phyloP scores from a whole-genome alignment of 1,140 invertebrate genomes.

The Diuraphis noxia region DNA sequence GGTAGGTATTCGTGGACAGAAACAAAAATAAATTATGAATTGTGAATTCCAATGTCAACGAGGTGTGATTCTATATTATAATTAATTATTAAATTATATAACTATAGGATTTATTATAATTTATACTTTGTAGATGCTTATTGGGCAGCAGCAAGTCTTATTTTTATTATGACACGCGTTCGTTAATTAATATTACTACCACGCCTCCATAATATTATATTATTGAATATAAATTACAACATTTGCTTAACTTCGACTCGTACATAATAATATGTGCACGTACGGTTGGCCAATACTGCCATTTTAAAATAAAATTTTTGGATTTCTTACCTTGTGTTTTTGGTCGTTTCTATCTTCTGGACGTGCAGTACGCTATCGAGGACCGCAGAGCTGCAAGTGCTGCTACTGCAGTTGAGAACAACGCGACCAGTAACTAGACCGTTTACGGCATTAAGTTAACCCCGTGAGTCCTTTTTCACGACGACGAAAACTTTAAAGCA shows the following conservation, averaged over 20 bases:
- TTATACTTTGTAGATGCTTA: neutral
- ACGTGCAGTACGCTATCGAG: neutral
- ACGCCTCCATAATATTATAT: neutral
- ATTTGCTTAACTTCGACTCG: neutral
- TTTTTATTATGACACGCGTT: neutral
- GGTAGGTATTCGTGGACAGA: neutral
- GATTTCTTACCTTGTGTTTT: neutral
- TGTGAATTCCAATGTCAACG: neutral
- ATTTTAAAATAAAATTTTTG: neutral
- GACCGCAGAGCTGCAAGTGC: neutral
- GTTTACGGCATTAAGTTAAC: conserved; percentile 23
- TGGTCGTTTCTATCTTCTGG: neutral
- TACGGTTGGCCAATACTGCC: neutral
- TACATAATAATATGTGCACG: neutral
- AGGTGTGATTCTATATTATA: neutral
- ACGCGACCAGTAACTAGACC: neutral
- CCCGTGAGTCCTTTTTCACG: neutral
- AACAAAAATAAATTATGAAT: neutral
- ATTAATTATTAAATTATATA: neutral
- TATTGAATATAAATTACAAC: neutral
- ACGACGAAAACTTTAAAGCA: neutral
- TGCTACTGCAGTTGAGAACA: neutral
- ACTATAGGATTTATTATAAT: neutral
- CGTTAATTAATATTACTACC: neutral
- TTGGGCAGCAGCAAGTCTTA: neutral